Evolutionary conservation across 2,888 invertebrate species (phyloP), one percentile per base, ranked within the genome.

Genomic region (Hydropsyche betteni): DNA sequence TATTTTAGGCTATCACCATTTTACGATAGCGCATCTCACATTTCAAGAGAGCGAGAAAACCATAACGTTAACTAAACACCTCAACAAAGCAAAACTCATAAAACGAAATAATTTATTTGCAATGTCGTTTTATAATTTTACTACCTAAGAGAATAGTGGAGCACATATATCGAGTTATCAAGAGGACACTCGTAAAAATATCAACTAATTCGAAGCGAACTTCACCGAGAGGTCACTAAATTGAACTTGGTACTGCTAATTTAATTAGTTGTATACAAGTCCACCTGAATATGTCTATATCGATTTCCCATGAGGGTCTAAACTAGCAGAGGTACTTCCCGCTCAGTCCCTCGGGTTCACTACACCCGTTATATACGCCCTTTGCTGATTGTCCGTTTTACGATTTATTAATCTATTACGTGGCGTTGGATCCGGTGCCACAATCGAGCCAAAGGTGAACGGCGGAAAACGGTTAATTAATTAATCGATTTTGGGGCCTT

Each of bases 371-470:
- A 8, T 44, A 64, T 34, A 55, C 38, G 16, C 72, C 55, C 14
- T 44, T 44, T 33, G 14, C 58, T 58, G 36, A 72, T 58, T 72
- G 72, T 72, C 61, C 55, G 50, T 16, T 72, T 58, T 55, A 55
- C 58, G 72, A 72, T 72, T 72, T 72, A 72, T 72, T 72, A 72
- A 72, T 72, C 24, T 55, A 72, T 72, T 72, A 72, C 61, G 55
- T 61, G 12, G 58, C 4, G 80, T 36, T 64, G 64, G 36, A 24
- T 64, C 36, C n/a, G 64, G 10, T 24, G 81, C 80, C 77, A 80
- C 80, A 81, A 80, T 80, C 80, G 6, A 80, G 77, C 69, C 69
- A 71, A 78, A 78, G 77, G 80, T 77, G 71, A 75, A 77, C 75
- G 77, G 80, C 76, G 74, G 75, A 78, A 77, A 78, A 77, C 55